Evolutionary conservation across 2,888 invertebrate genomes (phyloP).

Genomic region (Latheticus oryzae): DNA sequence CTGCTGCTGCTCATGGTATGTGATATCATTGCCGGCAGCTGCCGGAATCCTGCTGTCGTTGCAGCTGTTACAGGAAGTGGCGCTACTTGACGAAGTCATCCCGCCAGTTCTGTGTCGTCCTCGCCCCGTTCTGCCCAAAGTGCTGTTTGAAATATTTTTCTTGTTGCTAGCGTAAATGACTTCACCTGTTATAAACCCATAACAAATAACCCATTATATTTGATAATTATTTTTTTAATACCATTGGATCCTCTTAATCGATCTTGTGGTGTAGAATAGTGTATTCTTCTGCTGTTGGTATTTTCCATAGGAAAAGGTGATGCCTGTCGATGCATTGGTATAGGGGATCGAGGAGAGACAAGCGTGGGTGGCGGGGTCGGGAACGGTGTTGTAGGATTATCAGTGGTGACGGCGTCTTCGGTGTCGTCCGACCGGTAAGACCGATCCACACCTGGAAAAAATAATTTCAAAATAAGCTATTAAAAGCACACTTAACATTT

Average conservation of each 20-base stretch:
- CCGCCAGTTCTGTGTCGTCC: constrained; percentile 66
- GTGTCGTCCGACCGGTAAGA: constrained; percentile 82
- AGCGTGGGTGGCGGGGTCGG: constrained; percentile 69
- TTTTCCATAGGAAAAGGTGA: constrained; percentile 79
- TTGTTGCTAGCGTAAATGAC: constrained; percentile 62
- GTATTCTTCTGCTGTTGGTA: constrained; percentile 72
- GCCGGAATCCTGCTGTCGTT: constrained; percentile 55
- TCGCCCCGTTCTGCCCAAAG: constrained; percentile 63
- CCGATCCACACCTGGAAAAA: constrained; percentile 73
- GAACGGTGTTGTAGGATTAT: constrained; percentile 69
- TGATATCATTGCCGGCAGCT: constrained; percentile 57
- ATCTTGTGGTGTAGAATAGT: constrained; percentile 66
- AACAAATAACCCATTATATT: too few relatives aligned
- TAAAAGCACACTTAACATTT: constrained; percentile 42
- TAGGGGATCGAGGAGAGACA: constrained; percentile 68
- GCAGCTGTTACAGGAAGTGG: constrained; percentile 67
- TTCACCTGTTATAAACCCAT: too few relatives aligned
- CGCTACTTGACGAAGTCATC: constrained; percentile 71
- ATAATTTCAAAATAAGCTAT: constrained; percentile 28
- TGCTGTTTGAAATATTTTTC: constrained; percentile 61
- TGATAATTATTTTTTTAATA: too few relatives aligned
- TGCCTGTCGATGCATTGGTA: constrained; percentile 74
- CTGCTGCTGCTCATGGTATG: constrained; percentile 62
- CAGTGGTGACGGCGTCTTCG: constrained; percentile 70
- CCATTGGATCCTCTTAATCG: constrained; percentile 64